Percentiles rank a stretch among this genome's conserved stretches.
These are phyloP conservation scores for Therioaphis trifolii DNA, from an alignment of 2,888 invertebrate genomes.

Conservation along the genomic window DNA sequence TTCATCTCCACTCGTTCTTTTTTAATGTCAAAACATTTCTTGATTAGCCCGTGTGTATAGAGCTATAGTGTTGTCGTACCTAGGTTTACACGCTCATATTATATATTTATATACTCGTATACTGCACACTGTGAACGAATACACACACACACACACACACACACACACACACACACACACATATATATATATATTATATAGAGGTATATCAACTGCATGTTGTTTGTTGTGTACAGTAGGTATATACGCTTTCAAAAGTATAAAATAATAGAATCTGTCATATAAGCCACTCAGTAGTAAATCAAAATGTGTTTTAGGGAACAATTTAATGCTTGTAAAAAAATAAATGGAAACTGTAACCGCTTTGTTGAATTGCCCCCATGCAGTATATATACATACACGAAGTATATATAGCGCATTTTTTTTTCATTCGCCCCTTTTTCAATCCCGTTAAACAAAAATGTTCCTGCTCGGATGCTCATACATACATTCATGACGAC, in stretches of 20 bases:
- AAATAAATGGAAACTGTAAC: conserved; percentile 49
- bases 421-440: conserved; percentile 37
- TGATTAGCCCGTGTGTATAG: conserved; percentile 11
- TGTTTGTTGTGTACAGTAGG: conserved; percentile 38
- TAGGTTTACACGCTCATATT: no score
- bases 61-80: no score
- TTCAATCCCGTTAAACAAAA: conserved; percentile 31
- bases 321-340: conserved; percentile 50
- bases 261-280: conserved; percentile 56
- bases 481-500: not conserved
- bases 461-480: not conserved
- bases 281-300: conserved; percentile 52
- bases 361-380: conserved; percentile 59
- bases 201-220: no score
- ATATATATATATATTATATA: no score
- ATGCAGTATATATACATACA: not conserved
- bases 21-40: conserved; percentile 50
- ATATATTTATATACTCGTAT: no score
- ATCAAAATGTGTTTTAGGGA: conserved; percentile 60
- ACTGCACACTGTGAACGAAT: no score
- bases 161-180: no score
- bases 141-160: not conserved
- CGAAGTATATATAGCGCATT: no score
- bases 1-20: not conserved
- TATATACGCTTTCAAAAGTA: not conserved